Evolutionary conservation across 2,113 vertebrate genomes (phyloP), one percentile per base, ranked within the genome.

Genomic region (Chionomys nivalis): DNA sequence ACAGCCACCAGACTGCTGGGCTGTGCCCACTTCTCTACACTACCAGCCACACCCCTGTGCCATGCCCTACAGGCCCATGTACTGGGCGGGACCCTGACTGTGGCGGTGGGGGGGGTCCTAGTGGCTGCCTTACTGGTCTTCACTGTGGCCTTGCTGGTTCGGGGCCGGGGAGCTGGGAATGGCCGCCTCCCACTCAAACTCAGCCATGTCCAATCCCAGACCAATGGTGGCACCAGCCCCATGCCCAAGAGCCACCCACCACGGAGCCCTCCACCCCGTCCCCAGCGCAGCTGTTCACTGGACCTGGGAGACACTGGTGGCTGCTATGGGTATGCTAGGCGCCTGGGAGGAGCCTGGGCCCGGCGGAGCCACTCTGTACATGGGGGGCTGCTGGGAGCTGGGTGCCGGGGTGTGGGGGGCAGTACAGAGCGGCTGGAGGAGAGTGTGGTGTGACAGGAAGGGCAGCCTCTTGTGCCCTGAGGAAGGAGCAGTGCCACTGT

Each of bases 51-150:
- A 70, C 99, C 99, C 88, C 98, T 99, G 82, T 99, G 99, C 98
- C 99, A 99, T 31, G 99, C 99, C 21, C 98, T 99, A 65, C 99
- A 99, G 75, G 99, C 99, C 94, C 99, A 99, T 86, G 99, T 99
- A 98, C 98, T 99, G 96, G 99, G 99, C 0, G 99, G 99, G 61
- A 99, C 99, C 0, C 98, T 99, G 96, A 99, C 99, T 0, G 99
- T 99, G 93, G 98, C 99, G 6, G 99, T 99, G 8, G 99, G 99
- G 0, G 99, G 99, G 0, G 98, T 99, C 79, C 99, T 99, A 9
- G 99, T 99, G 28, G 99, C 99, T 49, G 99, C 99, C 78, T 97
- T 99, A 93, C 98, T 99, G 87, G 99, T 99, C 97, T 99, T 99
- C 98, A 99, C 99, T 0, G 99, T 99, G 94, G 99, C 98, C 81